Base-by-base conservation (phyloP, 2,797 vertebrate species). In the Lindbergichthys nudifrons region DNA sequence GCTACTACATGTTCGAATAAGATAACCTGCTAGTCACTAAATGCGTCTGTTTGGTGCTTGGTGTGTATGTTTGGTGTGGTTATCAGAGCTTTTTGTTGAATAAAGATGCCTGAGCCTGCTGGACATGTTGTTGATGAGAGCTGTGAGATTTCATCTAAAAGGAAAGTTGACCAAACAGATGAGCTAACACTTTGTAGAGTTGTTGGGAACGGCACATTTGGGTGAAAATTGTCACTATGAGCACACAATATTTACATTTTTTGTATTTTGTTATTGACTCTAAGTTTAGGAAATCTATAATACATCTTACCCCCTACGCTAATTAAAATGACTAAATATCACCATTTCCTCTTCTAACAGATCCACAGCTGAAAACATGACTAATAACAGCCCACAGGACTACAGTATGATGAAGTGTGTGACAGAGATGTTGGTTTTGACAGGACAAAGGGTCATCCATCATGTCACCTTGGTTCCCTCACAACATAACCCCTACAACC, bases 331-430 rank as follows among this genome's bases (percentile, higher is more conserved):
- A 87, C 80, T 67, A 51, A 86, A 78, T 77, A 36, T 61, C 54
- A 65, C 74, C 52, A 70, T 41, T 30, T 59, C 19, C 23, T 70
- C 43, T 66, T 65, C 64, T 50, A 42, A 83, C 68, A 21, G 65
- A 75, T 80, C 77, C 84, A 73, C 83, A 86, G 77, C 71, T 84
- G 83, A 84, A 89, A 88, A 90, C 86, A 81, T 91, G 86, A 89
- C 78, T 84, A 87, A 88, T 75, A 79, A 63, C 66, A 70, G 36
- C 45, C 10, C 65, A 61, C 57, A 74, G 57, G 60, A 84, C 80
- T 67, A 77, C 53, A 70, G 61, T 66, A 73, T 14, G 50, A 58
- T 50, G 19, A 23, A 76, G 66, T 62, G 80, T 79, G 76, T 72
- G 87, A 86, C 84, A 41, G 78, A 84, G 63, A 81, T 14, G 15